phyloP scores from a whole-genome alignment of 2,797 vertebrate species.

The Schizothorax lantsangensis region DNA sequence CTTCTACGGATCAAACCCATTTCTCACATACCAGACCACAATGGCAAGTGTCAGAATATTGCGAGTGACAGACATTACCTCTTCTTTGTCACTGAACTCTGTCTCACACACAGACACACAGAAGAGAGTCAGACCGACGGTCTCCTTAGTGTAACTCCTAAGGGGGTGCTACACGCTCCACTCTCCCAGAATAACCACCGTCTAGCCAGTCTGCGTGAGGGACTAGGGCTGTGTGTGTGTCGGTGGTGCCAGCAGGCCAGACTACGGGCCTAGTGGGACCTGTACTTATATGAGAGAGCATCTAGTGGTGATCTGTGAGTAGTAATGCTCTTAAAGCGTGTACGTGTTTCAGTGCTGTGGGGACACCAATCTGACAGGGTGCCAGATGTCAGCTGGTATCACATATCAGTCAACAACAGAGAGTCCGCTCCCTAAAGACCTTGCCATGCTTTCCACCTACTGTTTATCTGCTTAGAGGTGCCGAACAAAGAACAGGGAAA shows the following conservation, averaged over 20 bases:
- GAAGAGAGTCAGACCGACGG: conserved; percentile 41
- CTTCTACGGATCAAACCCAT: conserved; percentile 56
- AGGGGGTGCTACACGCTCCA: conserved; percentile 40
- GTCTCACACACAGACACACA: not conserved
- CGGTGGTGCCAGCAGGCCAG: conserved; percentile 29
- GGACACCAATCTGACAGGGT: conserved; percentile 47
- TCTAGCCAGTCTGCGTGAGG: conserved; percentile 50
- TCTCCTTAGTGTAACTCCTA: conserved; percentile 50
- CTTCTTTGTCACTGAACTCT: conserved; percentile 36
- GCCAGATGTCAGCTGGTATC: conserved; percentile 63
- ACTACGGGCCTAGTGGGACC: conserved; percentile 33
- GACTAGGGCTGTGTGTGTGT: conserved; percentile 47
- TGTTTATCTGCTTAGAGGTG: conserved; percentile 23
- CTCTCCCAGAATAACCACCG: conserved; percentile 53
- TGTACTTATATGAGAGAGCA: conserved; percentile 16
- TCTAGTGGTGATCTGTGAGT: conserved; percentile 17
- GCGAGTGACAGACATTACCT: conserved; percentile 30
- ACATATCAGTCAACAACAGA: conserved; percentile 56
- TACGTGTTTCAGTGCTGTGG: conserved; percentile 38
- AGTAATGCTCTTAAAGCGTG: conserved; percentile 32
- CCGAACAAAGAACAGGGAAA: conserved; percentile 31
- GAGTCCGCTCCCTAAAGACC: conserved; percentile 35
- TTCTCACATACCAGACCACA: conserved; percentile 54
- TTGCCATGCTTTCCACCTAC: conserved; percentile 23
- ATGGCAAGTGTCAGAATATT: conserved; percentile 50